Base-by-base conservation (phyloP, 2,888 invertebrate species). In the Chaitophorus viminalis region DNA sequence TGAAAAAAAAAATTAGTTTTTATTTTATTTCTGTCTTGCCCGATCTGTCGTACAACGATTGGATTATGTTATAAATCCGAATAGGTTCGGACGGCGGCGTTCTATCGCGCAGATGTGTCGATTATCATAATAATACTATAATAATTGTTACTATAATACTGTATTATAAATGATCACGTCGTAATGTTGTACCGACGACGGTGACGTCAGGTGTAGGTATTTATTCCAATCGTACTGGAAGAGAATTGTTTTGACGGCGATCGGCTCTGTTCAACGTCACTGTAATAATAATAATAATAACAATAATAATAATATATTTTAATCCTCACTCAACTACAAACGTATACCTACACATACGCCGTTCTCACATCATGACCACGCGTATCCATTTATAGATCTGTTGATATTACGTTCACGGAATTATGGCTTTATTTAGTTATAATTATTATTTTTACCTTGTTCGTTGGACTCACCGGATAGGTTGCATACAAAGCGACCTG, bases 341-440 rank as follows among this genome's bases (percentile, higher is more conserved):
- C 1, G 46, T 11, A 3, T 14, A 9, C 9, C 1, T 9, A 9
- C 9, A 9, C 9, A 9, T 9, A 46, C 8, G 0, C 46, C 46
- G 14, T 2, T n/a, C 14, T 11, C 46, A 2, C 46, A 14, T 46
- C 46, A 46, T 46, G 46, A 46, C 11, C 70, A 17, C 70, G 31
- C 70, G 29, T 70, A 70, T 17, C 29, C n/a, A n/a, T 3, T 70
- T 70, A 70, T 70, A 70, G 70, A 70, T 70, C 70, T 79, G 79
- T 79, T 79, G 65, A 79, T 79, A 29, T 29, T 29, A 36, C 65
- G 29, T 65, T 36, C 65, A n/a, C n/a, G 65, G 36, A 8, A 68
- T 21, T 5, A 21, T 54, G 54, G 21, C 60, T 60, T 60, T 60
- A 60, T 60, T 60, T 25, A 25, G 18, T 60, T 25, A 60, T 60